These are phyloP conservation scores for human (Homo sapiens) DNA, from an alignment of 2,113 vertebrate genomes.

Conservation along the genomic window DNA sequence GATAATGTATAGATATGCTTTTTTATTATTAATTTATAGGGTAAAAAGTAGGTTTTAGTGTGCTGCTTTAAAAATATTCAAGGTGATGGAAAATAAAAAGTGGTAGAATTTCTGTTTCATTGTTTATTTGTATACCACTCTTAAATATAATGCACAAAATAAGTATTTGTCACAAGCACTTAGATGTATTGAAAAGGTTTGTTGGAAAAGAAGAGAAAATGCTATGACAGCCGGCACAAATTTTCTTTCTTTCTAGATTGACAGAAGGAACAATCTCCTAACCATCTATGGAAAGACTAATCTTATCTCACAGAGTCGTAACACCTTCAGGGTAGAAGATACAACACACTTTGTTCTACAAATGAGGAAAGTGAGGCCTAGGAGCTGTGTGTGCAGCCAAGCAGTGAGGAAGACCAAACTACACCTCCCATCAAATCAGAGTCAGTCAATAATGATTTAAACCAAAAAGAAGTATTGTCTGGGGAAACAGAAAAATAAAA, in stretches of 20 bases:
- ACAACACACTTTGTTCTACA: not conserved
- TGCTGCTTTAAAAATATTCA: slow-evolving; percentile 96
- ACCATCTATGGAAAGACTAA: not conserved
- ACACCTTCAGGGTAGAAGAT: not conserved
- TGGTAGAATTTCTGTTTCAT: slow-evolving; percentile 94
- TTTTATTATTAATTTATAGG: slow-evolving; percentile 94
- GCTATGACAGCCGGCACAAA: slow-evolving; percentile 74
- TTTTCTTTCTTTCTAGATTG: slow-evolving; percentile 53
- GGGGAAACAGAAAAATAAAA: slow-evolving; percentile 14
- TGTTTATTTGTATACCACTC: slow-evolving; percentile 94
- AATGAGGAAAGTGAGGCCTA: not conserved
- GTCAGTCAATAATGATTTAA: not conserved
- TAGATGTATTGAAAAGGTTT: slow-evolving; percentile 88
- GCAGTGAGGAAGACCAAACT: not conserved
- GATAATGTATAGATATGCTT: slow-evolving; percentile 92
- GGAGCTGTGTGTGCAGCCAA: not conserved
- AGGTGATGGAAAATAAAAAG: slow-evolving; percentile 94
- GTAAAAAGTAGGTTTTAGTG: slow-evolving; percentile 94
- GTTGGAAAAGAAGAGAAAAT: slow-evolving; percentile 87
- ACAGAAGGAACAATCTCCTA: not conserved
- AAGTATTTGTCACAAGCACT: slow-evolving; percentile 94
- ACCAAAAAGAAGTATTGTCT: not conserved
- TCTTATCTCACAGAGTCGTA: not conserved
- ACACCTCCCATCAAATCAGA: not conserved
- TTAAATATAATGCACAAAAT: slow-evolving; percentile 96